Conservation (phyloP, 2,888 invertebrate species). For the Parasteatoda lunata region DNA sequence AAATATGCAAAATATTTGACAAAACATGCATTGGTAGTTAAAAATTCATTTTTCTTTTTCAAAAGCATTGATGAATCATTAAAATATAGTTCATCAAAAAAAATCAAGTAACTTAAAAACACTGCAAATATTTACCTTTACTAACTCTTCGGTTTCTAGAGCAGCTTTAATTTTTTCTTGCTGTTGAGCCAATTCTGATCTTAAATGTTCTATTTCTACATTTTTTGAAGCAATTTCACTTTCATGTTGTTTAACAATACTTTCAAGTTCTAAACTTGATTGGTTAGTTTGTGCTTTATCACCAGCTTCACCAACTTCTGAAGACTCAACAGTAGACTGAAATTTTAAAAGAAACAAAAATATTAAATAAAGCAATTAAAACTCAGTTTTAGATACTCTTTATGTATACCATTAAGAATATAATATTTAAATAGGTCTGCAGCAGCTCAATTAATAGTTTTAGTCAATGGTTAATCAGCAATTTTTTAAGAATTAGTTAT, state of each 20-base stretch:
- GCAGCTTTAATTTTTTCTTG: conserved; percentile 3
- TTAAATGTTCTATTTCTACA: conserved; percentile 27
- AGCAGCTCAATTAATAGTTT: no score
- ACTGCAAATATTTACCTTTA: not conserved
- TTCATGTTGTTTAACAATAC: conserved; percentile 5
- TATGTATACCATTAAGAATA: no score
- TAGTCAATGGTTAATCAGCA: no score
- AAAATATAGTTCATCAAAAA: no score
- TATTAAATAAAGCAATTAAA: not conserved
- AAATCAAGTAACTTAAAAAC: no score
- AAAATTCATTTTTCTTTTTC: no score
- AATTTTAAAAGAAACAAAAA: not conserved
- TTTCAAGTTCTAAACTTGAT: not conserved
- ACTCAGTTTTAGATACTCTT: no score
- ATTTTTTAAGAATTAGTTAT: no score
- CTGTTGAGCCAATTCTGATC: conserved; percentile 35
- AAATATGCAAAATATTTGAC: no score
- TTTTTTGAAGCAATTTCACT: conserved; percentile 13
- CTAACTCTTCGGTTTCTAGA: not conserved
- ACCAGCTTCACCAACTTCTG: not conserved
- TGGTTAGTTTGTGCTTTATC: not conserved
- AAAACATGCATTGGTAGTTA: no score
- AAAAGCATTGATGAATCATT: no score
- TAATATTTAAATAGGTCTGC: no score
- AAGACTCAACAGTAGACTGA: not conserved